Evolutionary conservation across 2,113 vertebrate species (phyloP).

Genomic region (Zeus faber): DNA sequence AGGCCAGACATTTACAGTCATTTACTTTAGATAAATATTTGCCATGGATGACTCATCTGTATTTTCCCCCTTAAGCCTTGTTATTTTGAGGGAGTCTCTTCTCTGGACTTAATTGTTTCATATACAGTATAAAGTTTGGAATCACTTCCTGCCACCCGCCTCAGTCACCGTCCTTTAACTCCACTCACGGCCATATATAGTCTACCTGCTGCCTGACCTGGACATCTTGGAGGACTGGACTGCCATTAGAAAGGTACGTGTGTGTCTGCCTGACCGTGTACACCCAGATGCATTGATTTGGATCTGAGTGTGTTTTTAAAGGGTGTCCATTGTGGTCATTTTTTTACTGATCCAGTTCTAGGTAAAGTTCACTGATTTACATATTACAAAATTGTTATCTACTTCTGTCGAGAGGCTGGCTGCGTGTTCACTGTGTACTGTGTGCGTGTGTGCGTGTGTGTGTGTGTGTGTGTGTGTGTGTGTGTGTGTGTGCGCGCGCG

Average conservation of each 20-base stretch:
- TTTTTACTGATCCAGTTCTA: too few relatives aligned
- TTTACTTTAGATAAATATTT: not conserved
- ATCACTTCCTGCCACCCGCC: constrained; percentile 38
- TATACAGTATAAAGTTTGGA: not conserved
- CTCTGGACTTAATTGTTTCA: not conserved
- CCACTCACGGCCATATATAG: constrained; percentile 84
- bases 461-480: not conserved
- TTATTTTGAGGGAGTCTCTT: too few relatives aligned
- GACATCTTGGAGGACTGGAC: constrained; percentile 94
- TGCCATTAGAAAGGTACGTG: constrained; percentile 84
- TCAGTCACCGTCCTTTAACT: too few relatives aligned
- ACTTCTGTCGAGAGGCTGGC: too few relatives aligned
- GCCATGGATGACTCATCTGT: not conserved
- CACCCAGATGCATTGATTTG: not conserved
- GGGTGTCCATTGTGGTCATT: too few relatives aligned
- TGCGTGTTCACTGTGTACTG: not conserved
- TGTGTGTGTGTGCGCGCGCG: not conserved
- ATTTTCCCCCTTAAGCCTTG: too few relatives aligned
- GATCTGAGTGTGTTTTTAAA: too few relatives aligned
- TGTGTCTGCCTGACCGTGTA: not conserved
- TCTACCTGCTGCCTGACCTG: constrained; percentile 91
- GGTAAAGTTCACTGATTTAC: too few relatives aligned
- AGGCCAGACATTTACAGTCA: not conserved
- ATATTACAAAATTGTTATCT: too few relatives aligned
- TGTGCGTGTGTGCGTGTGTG: not conserved